phyloP scores from a whole-genome alignment of 92 coral and sea anemone genomes.

The Paragorgia papillata region DNA sequence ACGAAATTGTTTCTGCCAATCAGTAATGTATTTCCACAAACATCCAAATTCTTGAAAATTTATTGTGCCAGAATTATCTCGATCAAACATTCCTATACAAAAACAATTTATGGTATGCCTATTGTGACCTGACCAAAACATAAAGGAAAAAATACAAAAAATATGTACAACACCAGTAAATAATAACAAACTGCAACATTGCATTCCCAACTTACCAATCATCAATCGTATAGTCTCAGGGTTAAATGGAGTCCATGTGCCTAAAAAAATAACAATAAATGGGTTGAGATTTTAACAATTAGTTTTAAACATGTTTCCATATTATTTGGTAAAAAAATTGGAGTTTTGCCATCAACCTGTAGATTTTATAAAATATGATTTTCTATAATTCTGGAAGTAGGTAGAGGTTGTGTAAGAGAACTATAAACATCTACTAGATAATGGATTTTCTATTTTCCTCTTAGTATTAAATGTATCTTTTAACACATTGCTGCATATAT shows the following conservation, averaged over 20 bases:
- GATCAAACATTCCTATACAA: conserved; percentile 54
- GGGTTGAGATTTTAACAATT: not conserved
- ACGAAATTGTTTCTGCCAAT: conserved; percentile 62
- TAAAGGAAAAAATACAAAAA: too few relatives aligned
- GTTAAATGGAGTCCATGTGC: conserved; percentile 60
- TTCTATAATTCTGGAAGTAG: not conserved
- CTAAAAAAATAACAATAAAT: not conserved
- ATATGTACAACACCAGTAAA: too few relatives aligned
- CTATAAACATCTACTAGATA: too few relatives aligned
- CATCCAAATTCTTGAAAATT: conserved; percentile 61
- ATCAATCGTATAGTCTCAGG: conserved; percentile 58
- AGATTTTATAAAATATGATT: not conserved
- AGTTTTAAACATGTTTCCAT: not conserved
- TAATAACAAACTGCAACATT: too few relatives aligned
- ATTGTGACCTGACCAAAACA: too few relatives aligned
- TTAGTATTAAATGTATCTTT: too few relatives aligned
- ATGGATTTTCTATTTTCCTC: too few relatives aligned
- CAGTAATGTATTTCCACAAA: conserved; percentile 57
- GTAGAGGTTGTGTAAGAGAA: not conserved
- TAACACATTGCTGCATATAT: too few relatives aligned
- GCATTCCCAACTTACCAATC: conserved; percentile 57
- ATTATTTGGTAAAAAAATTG: not conserved
- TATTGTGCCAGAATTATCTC: conserved; percentile 53
- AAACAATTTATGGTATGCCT: too few relatives aligned
- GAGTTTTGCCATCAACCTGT: too few relatives aligned